Evolutionary conservation across 2,797 vertebrate genomes (phyloP).

Genomic region (Sandelia bainsii): DNA sequence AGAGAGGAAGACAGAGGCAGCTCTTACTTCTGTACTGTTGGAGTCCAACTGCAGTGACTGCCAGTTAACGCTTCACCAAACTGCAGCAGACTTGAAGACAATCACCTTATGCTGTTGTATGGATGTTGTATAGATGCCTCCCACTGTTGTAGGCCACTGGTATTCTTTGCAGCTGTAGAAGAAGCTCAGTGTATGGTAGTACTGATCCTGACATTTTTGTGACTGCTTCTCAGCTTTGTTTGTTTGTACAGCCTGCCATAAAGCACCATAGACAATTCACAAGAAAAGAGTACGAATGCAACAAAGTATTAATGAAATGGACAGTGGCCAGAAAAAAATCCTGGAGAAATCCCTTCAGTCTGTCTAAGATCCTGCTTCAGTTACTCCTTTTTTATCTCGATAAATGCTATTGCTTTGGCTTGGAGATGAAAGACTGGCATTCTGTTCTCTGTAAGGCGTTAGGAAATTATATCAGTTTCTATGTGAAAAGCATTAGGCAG

Average conservation of each 20-base stretch:
- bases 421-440: conserved; percentile 59
- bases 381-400: conserved; percentile 58
- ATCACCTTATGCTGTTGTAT: conserved; percentile 78
- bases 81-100: conserved; percentile 79
- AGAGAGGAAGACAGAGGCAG: conserved; percentile 45
- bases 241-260: conserved; percentile 53
- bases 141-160: conserved; percentile 74
- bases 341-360: conserved; percentile 58
- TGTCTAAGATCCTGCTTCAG: conserved; percentile 48
- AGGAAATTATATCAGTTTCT: conserved; percentile 61
- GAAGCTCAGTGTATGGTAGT: conserved; percentile 49
- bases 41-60: conserved; percentile 68
- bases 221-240: conserved; percentile 67
- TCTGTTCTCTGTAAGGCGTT: conserved; percentile 55
- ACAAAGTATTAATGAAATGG: conserved; percentile 76
- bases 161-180: conserved; percentile 53
- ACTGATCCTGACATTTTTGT: conserved; percentile 68
- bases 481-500: conserved; percentile 65
- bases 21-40: conserved; percentile 53
- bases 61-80: conserved; percentile 71
- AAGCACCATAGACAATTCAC: conserved; percentile 56
- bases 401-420: conserved; percentile 61
- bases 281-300: conserved; percentile 54
- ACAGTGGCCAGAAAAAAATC: conserved; percentile 65
- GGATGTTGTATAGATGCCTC: conserved; percentile 77